These are phyloP conservation scores for Gymnothorax reevesii DNA, from an alignment of 2,797 vertebrate genomes.

Conservation along the genomic window DNA sequence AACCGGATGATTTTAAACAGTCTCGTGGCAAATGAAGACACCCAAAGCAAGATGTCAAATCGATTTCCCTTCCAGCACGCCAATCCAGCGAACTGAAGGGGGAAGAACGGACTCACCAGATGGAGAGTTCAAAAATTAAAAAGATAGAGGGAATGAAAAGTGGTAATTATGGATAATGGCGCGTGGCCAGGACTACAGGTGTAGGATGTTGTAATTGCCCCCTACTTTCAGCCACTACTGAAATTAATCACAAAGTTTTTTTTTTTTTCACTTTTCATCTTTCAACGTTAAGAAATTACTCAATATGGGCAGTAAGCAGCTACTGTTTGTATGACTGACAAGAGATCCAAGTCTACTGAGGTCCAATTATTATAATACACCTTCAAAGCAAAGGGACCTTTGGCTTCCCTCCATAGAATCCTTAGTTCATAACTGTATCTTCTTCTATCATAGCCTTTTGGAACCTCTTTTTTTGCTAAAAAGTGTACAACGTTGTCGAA, in stretches of 20 bases:
- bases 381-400: no score
- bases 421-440: no score
- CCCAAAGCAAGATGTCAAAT: constrained; percentile 26
- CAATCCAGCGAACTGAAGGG: constrained; percentile 3
- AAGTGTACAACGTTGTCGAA: no score
- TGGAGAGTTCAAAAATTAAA: neutral
- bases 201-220: neutral
- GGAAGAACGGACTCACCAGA: neutral
- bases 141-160: neutral
- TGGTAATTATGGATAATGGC: neutral
- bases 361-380: neutral
- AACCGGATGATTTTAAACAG: neutral
- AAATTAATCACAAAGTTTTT: neutral
- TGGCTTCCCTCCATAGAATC: no score
- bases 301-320: neutral
- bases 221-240: neutral
- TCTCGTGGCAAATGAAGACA: constrained; percentile 22
- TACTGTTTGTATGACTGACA: neutral
- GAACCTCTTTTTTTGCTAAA: no score
- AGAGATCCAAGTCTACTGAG: constrained; percentile 44
- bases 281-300: neutral
- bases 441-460: no score
- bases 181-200: neutral
- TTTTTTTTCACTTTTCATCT: neutral
- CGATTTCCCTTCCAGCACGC: constrained; percentile 30